These are phyloP conservation scores for Candoia aspera DNA, from an alignment of 2,113 vertebrate species.

Conservation along the genomic window DNA sequence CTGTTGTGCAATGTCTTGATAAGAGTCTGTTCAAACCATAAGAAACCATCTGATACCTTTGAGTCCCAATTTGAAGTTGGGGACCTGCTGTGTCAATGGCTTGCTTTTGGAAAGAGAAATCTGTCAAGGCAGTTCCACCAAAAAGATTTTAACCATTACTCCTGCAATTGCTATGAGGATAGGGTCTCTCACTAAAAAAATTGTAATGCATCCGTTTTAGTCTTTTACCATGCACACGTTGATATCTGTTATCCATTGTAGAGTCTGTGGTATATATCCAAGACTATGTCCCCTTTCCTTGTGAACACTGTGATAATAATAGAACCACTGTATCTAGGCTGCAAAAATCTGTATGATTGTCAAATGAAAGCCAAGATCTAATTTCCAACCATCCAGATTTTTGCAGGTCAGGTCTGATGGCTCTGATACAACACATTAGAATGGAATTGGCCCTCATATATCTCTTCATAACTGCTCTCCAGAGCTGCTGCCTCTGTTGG, in stretches of 20 bases:
- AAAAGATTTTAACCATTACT: background rate
- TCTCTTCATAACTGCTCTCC: too few relatives aligned
- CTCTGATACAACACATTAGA: background rate
- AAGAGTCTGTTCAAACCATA: constrained; percentile 3
- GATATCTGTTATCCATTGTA: background rate
- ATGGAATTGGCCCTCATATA: background rate
- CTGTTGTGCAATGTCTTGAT: background rate
- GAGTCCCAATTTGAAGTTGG: background rate
- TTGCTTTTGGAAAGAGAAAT: background rate
- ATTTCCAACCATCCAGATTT: background rate
- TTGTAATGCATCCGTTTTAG: background rate
- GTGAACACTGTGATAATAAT: background rate
- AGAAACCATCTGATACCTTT: background rate
- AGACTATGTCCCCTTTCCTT: background rate
- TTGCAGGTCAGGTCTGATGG: background rate
- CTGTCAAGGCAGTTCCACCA: background rate
- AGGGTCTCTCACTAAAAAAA: background rate
- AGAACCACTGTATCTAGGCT: background rate
- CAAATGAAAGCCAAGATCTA: background rate
- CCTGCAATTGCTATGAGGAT: background rate
- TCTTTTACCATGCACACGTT: background rate
- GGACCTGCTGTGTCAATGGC: background rate
- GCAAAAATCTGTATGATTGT: background rate
- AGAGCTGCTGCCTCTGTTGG: background rate
- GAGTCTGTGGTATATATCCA: background rate